Evolutionary conservation across 1,140 invertebrate species (phyloP).

Genomic region (Lucilia sericata): DNA sequence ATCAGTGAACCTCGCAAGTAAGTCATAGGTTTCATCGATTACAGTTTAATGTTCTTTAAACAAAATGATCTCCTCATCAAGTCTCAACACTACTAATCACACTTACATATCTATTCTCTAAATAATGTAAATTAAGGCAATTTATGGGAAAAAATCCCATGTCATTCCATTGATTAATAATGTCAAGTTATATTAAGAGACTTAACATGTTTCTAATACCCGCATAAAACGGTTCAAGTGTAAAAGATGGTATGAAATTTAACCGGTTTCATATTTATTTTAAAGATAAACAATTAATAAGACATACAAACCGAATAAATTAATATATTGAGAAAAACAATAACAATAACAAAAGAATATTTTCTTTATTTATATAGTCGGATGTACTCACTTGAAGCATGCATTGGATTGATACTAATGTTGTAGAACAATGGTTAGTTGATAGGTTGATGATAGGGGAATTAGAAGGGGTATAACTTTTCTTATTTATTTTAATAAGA

Average conservation of each 20-base stretch:
- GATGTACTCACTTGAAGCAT: not conserved
- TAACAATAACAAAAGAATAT: not conserved
- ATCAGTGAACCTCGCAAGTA: no score
- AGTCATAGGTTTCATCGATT: no score
- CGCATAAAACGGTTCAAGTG: not conserved
- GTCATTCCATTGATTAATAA: not conserved
- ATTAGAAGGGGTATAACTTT: no score
- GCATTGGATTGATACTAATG: no score
- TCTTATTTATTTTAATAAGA: not conserved
- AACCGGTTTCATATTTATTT: slow-evolving; percentile 24
- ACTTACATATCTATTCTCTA: no score
- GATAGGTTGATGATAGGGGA: not conserved
- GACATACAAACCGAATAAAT: not conserved
- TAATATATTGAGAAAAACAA: not conserved
- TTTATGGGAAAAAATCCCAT: not conserved
- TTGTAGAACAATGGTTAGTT: not conserved
- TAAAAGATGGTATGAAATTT: not conserved
- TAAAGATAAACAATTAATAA: slow-evolving; percentile 24
- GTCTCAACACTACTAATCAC: no score
- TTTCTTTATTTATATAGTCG: not conserved
- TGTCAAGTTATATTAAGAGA: no score
- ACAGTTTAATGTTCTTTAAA: no score
- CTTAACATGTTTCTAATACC: not conserved
- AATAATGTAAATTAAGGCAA: no score
- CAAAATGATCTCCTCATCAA: no score